Conservation (phyloP, 2,113 vertebrate genomes). For the human region GRCh38 chr4:164608501-164609000, state of each 20-base stretch:
- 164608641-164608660: not conserved
- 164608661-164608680: not conserved
- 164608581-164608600: not conserved
- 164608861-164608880: too few relatives aligned
- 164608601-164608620: not conserved
- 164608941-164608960: too few relatives aligned
- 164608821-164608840: not conserved
- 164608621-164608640: not conserved
- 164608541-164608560: not conserved
- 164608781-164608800: not conserved
- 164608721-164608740: not conserved
- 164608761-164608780: not conserved
- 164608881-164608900: too few relatives aligned
- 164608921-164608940: too few relatives aligned
- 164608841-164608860: too few relatives aligned
- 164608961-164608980: too few relatives aligned
- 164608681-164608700: not conserved
- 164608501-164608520: too few relatives aligned
- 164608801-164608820: conserved; percentile 13
- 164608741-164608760: not conserved
- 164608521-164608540: too few relatives aligned
- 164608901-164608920: too few relatives aligned
- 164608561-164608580: not conserved
- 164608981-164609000: conserved; percentile 20
- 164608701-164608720: not conserved